Base-by-base conservation (phyloP, 2,113 vertebrate species). In the Monarcha castaneiventris region DNA sequence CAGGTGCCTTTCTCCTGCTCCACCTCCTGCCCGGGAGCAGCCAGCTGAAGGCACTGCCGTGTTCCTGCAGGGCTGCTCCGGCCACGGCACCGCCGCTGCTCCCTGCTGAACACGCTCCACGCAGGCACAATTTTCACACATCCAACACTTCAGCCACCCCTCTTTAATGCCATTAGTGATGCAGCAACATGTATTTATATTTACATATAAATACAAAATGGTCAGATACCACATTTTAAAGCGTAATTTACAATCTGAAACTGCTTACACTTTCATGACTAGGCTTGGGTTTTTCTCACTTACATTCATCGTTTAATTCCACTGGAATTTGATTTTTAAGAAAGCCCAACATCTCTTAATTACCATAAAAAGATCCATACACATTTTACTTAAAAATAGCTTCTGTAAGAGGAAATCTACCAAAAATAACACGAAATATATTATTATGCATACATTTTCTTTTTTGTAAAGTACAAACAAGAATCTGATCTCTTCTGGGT, bases 351-450 rank as follows among this genome's bases (percentile, higher is more conserved):
- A 27, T 93, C 82, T 75, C 75, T 88, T 94, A 77, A 90, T 96
- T 88, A 66, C 89, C 89, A 85, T 95, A 93, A 95, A 98, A 95
- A 96, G 92, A 95, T 94, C 82, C 77, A 51, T 90, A 92, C 87
- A 91, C 93, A 87, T 87, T 96, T 89, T 96, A 97, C 91, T 92
- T 96, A 94, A 97, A 97, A 97, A 97, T 96, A 97, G 96, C 89
- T 87, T 97, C 90, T 97, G 93, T 94, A 88, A 87, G 92, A 81
- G 87, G 93, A 94, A 95, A 77, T 91, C 96, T 97, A 97, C 97
- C 96, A 97, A 97, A 97, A 97, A 97, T 97, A 97, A 97, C 96
- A 96, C 2, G 56, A 94, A 96, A 96, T 97, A 96, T 97, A 95
- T 95, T 93, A 85, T 94, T 96, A 97, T 92, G 87, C 76, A 93